Base-by-base conservation (phyloP, 2,113 vertebrate species). In the Myanophis thanlyinensis region DNA sequence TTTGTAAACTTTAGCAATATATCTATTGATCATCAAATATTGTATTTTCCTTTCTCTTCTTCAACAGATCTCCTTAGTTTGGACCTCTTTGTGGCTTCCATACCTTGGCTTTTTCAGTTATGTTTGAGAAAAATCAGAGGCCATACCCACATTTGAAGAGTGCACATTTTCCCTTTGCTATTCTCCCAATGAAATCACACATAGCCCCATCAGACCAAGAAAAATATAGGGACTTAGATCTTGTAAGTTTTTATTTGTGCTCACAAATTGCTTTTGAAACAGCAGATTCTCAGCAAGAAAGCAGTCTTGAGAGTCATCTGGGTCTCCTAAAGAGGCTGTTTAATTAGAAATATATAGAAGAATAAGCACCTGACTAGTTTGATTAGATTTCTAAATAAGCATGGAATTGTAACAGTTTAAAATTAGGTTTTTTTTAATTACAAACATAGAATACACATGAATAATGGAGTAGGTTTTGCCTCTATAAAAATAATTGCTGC, bases 1-100 rank as follows among this genome's bases (percentile, higher is more conserved):
- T 87, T 96, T 96, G 94, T 94, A 95, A 93, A 89, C 90, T 44
- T 94, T 92, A 93, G 86, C 93, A 96, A 95, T 94, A 91, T 92
- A 94, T 94, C 11, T 67, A 93, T 80, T 94, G 93, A 54, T 88
- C 96, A 95, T 94, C 95, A 91, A 93, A 94, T 93, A 80, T 93
- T 88, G 73, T 92, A 91, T 95, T 35, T 95, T 95, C 94, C 90
- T 95, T 94, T 91, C 93, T 88, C 35, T 80, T 80, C 20, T 44
- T 44, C 7, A 44, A 80, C 35, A 80, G 18, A 80, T 80, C 73
- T 40, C 73, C 18, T 80, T 44, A 90, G 80, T 27, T 52, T 84
- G 84, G 49, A 30, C 3, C 12, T 18, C 35, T 5, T 27, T 40
- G 15, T 35, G 47, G 67, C 8, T 27, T 47, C 49, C 51, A 30